Evolutionary conservation across 2,888 invertebrate species (phyloP).

Genomic region (Spodoptera picta): DNA sequence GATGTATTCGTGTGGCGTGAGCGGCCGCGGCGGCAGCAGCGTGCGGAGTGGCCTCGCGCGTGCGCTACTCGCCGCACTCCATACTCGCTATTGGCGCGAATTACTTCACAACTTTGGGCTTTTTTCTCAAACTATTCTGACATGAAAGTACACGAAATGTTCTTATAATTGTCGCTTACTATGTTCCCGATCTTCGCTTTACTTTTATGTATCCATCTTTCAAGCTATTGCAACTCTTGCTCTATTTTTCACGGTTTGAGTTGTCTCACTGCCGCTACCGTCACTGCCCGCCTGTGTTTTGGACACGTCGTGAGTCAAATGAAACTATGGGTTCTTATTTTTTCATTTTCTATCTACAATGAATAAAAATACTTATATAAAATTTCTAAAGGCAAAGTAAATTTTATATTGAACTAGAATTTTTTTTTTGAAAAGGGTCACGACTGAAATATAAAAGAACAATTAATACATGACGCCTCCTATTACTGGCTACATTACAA

Average conservation of each 20-base stretch:
- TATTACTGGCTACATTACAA: neutral
- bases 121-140: constrained; percentile 50
- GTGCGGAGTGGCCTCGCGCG: constrained; percentile 83
- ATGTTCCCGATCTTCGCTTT: constrained; percentile 14
- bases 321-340: no score
- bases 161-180: constrained; percentile 31
- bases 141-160: constrained; percentile 25
- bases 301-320: no score
- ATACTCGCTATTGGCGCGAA: constrained; percentile 59
- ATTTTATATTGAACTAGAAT: no score
- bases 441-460: neutral
- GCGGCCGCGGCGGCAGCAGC: constrained; percentile 76
- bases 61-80: constrained; percentile 73
- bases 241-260: no score
- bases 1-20: constrained; percentile 67
- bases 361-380: no score
- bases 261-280: no score
- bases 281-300: no score
- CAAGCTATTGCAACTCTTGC: no score
- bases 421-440: no score
- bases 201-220: constrained; percentile 1
- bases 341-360: no score
- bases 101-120: constrained; percentile 55
- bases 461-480: neutral
- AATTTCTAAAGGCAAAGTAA: no score